Conservation (phyloP, 2,888 invertebrate genomes). For the Aromia moschata region DNA sequence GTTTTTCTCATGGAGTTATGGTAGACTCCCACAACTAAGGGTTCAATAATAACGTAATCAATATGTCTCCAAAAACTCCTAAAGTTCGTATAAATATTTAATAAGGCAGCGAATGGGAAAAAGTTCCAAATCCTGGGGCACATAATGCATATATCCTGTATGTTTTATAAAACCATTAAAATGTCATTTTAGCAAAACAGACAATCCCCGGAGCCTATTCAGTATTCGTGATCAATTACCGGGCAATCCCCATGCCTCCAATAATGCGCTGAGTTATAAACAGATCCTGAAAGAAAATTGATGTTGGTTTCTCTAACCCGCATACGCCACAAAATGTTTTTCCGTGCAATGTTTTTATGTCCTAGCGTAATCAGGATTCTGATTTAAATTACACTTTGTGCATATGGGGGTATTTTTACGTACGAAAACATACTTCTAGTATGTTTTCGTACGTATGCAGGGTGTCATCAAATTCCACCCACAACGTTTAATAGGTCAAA, state of each 20-base stretch:
- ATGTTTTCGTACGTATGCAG: too few relatives aligned
- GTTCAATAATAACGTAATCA: conserved; percentile 10
- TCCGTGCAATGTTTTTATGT: conserved; percentile 21
- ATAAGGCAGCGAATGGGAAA: conserved; percentile 4
- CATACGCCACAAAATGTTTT: conserved; percentile 21
- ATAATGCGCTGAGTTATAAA: conserved; percentile 50
- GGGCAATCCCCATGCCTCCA: conserved; percentile 47
- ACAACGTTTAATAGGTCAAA: too few relatives aligned
- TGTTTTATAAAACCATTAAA: conserved; percentile 49
- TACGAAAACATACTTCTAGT: too few relatives aligned
- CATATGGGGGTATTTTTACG: too few relatives aligned
- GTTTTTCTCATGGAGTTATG: too few relatives aligned
- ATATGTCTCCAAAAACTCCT: conserved; percentile 8
- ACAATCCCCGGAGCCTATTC: conserved; percentile 49
- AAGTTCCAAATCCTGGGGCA: conserved; percentile 11
- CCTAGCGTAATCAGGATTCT: conserved; percentile 16
- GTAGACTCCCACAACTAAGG: conserved; percentile 6
- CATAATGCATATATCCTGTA: conserved; percentile 37
- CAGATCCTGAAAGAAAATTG: conserved; percentile 46
- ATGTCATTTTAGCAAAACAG: conserved; percentile 53
- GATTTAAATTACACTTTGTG: conserved; percentile 6
- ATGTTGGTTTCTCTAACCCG: conserved; percentile 29
- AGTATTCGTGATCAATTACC: conserved; percentile 54
- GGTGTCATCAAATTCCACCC: too few relatives aligned
- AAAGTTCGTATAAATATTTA: conserved; percentile 18